Evolutionary conservation across 2,888 invertebrate species (phyloP).

Genomic region (Fragum whitleyi): DNA sequence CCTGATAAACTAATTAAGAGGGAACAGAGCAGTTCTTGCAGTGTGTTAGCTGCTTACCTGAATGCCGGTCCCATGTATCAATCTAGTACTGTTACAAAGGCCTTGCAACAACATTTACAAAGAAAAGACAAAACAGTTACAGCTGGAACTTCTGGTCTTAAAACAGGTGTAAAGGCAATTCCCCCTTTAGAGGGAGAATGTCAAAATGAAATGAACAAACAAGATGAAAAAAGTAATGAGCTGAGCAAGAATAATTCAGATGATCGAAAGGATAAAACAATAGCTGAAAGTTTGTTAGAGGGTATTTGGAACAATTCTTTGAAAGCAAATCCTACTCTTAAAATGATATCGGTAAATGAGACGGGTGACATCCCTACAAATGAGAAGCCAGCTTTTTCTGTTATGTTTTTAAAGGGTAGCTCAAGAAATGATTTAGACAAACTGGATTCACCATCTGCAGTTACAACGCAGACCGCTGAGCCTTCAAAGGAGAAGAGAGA

Average conservation of each 20-base stretch:
- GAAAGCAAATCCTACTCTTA: background rate
- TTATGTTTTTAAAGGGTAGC: background rate
- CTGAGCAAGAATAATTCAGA: no score
- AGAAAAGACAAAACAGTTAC: background rate
- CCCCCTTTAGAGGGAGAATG: background rate
- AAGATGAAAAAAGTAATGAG: background rate
- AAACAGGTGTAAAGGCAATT: no score
- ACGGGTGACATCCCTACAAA: background rate
- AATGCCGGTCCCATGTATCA: conserved; percentile 18
- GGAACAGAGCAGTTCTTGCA: background rate
- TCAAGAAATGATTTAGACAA: background rate
- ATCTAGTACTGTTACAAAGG: background rate
- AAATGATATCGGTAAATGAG: background rate
- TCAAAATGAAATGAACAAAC: background rate
- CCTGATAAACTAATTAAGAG: background rate
- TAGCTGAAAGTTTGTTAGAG: background rate
- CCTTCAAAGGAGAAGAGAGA: no score
- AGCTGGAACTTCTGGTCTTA: no score
- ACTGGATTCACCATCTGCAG: no score
- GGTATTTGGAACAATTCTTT: background rate
- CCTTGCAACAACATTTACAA: background rate
- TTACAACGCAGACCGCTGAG: no score
- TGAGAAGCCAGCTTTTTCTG: background rate
- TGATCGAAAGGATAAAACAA: background rate
- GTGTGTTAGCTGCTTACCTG: conserved; percentile 18